These are phyloP conservation scores for Chelonia mydas DNA, from an alignment of 2,797 vertebrate species.

Conservation along the genomic window DNA sequence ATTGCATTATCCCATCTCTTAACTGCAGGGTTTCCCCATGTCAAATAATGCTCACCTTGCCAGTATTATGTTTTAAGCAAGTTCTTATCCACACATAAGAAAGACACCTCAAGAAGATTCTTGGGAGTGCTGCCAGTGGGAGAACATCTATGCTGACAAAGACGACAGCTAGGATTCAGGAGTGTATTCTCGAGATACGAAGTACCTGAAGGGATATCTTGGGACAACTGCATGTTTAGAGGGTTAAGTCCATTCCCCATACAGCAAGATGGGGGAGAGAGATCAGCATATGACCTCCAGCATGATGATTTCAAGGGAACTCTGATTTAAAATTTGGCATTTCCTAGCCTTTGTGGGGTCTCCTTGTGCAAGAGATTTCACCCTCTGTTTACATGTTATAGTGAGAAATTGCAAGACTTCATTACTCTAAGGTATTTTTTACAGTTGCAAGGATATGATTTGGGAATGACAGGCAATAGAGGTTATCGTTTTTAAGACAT, in stretches of 20 bases:
- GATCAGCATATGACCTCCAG: neutral
- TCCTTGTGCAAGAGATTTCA: conserved; percentile 21
- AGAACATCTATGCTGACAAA: neutral
- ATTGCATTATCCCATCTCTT: neutral
- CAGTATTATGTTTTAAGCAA: neutral
- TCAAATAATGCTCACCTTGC: neutral
- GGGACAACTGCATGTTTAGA: conserved; percentile 20
- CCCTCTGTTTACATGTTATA: conserved; percentile 3
- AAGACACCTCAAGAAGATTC: neutral
- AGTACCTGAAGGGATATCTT: conserved; percentile 44
- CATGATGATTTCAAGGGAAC: conserved; percentile 36
- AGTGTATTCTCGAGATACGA: neutral
- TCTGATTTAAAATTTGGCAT: conserved; percentile 1
- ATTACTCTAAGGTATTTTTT: conserved; percentile 25
- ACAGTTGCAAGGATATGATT: conserved; percentile 62
- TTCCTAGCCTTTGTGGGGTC: neutral
- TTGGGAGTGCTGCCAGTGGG: neutral
- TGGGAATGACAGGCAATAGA: conserved; percentile 69
- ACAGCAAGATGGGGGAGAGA: neutral
- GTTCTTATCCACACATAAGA: neutral
- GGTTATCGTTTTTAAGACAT: conserved; percentile 52
- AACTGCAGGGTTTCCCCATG: neutral
- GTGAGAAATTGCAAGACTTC: conserved; percentile 43
- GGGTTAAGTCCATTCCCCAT: neutral
- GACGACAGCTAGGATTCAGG: neutral